Evolutionary conservation across 2,113 vertebrate genomes (phyloP), one percentile per base, ranked within the genome.

Genomic region (Zosterops hypoxanthus): DNA sequence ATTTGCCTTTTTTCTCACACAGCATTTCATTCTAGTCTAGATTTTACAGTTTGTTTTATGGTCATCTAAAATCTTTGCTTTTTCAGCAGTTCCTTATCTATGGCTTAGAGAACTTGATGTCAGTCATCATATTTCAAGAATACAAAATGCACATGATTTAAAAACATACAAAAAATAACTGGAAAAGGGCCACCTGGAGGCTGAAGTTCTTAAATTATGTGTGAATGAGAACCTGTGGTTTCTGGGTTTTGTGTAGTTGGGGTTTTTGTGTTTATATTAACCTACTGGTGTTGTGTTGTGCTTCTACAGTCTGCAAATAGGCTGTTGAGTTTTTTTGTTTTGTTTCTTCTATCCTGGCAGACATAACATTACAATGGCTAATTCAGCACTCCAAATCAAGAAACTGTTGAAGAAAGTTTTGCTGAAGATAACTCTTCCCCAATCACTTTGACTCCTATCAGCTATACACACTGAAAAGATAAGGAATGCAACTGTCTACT

Each of bases 311-410:
- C 16, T 81, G 79, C 53, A 73, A 68, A 66, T 34, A 69, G 36
- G 18, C 28, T 86, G 49, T 29, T 92, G 56, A 91, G 34, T 50
- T 94, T 92, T 39, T 70, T 92, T 1, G 47, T 94, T 91, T 77
- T 94, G 44, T 93, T 94, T 88, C 90, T n/a, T 96, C 72, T 96
- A 0, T 95, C 56, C 26, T 95, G 95, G 79, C 96, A 98, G 95
- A 94, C 79, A 98, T 98, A 95, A 98, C 97, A 86, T 97, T 98
- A 97, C 98, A 99, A 76, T 99, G 98, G 98, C 98, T 99, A 96
- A 99, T 99, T 98, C 99, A 98, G 96, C 98, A 99, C 96, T 99
- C 98, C 80, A 99, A 99, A 80, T 98, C 98, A 84, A 95, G 98
- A 89, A 98, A 98, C 77, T 96, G 94, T 88, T 97, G 91, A 97